Base-by-base conservation (phyloP, 2,113 vertebrate species). In the Sakesphorus luctuosus region DNA sequence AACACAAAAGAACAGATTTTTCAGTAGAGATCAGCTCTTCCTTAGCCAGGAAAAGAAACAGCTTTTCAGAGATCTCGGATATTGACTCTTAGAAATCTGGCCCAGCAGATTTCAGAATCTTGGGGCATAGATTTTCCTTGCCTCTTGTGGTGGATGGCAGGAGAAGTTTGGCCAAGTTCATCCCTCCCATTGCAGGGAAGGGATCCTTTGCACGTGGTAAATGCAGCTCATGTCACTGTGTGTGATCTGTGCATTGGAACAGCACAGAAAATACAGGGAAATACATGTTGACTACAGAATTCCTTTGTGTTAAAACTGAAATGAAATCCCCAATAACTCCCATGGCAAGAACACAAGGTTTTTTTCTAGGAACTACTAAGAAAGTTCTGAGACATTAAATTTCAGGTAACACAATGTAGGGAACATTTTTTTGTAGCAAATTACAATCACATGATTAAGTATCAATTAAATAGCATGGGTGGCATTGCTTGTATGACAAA, bases 1-100 rank as follows among this genome's bases (percentile, higher is more conserved):
- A 95, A 93, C 90, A 90, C 24, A 83, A 72, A 92, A 25, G 73
- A 93, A 72, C 56, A 93, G 92, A 84, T 93, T 92, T 84, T 73
- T 88, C 68, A 53, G 61, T 28, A 49, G 40, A 90, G 55, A 90
- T 81, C 65, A 93, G 50, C 43, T 89, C 63, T 89, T 81, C 35
- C 47, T 94, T 63, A 94, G 52, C 19, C 26, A 61, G 59, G 28
- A 5, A 52, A 83, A 67, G 18, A 50, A 59, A 66, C 24, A 74
- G 65, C 43, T 90, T 81, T 93, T 69, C 61, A 75, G 58, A 84
- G 61, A 29, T 72, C 18, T 65, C 75, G 9, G 35, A 40, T 82
- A 44, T 31, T 63, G 72, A 47, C 47, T 85, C 29, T 18, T 47
- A 40, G 77, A 90, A 94, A 92, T 78, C 79, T 88, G 43, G 13